Evolutionary conservation across 1,140 invertebrate species (phyloP), one percentile per base, ranked within the genome.

Genomic region (Nilaparvata lugens): DNA sequence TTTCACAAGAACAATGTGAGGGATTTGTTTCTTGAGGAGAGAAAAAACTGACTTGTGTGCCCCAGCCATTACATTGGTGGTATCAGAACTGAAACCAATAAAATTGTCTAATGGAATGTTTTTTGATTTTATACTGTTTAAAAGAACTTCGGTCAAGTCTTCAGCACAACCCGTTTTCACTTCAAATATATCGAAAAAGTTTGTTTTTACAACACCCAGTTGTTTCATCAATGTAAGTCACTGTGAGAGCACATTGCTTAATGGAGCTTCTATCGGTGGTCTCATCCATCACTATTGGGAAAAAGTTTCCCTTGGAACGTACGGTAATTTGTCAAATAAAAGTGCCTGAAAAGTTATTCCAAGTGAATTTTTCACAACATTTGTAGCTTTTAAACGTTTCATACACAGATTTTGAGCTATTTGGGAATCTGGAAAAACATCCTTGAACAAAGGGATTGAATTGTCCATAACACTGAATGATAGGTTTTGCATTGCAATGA

Each of bases 51-150:
- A 73, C 45, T 70, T 40, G 55, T 68, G 60, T 66, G 66, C 59
- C 3, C 71, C 71, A 18, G 70, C 64, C 72, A 72, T 73, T 6
- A 64, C 66, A 64, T 69, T 72, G 3, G 67, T 69, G 4, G 70
- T 71, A 58, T 73, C 72, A 14, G 67, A 66, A 42, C 64, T 64
- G 62, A 72, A 72, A 19, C 68, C 71, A 24, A 72, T 63, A 24
- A 69, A 61, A 31, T 73, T 72, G 51, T 48, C 13, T 21, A 69
- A 42, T 23, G 67, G 68, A 61, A 70, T 69, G 42, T 64, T 59
- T 38, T 65, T 63, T n/a, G 38, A 38, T 19, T 38, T 23, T 40
- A 71, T 24, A 28, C 40, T 58, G 38, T 60, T 35, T 60, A 60
- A 61, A 25, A 69, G 57, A 14, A 28, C 13, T 23, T 57, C 40